A percentile compares a stretch with the other conserved stretches of the same genome.
Conservation (phyloP, 2,888 invertebrate genomes). For the Troilus luridus region DNA sequence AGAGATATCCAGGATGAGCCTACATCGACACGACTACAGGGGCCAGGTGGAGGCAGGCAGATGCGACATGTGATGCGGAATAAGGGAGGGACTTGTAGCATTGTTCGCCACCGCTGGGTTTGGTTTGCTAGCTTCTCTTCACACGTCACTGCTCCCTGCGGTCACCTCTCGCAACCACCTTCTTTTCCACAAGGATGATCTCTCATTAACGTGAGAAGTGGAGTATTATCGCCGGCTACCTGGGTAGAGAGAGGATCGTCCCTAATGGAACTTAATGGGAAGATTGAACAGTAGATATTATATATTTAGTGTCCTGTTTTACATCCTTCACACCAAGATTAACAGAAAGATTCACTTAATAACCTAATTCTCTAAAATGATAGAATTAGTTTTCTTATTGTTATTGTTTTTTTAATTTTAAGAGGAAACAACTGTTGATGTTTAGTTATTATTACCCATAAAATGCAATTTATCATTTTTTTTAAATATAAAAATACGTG, state of each 20-base stretch:
- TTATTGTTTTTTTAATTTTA: too few species aligned
- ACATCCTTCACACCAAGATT: too few species aligned
- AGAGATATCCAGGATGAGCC: neutral
- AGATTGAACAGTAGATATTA: too few species aligned
- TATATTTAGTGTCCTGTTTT: too few species aligned
- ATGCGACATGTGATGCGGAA: conserved; percentile 53
- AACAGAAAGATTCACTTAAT: too few species aligned
- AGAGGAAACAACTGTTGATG: too few species aligned
- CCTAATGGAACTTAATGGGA: neutral
- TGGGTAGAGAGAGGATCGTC: neutral
- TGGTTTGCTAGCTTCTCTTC: conserved; percentile 6
- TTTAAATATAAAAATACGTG: too few species aligned
- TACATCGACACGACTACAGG: neutral
- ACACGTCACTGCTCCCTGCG: neutral
- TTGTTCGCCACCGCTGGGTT: neutral
- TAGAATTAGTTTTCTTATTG: too few species aligned
- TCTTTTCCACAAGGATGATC: conserved; percentile 20
- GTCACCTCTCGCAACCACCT: conserved; percentile 8
- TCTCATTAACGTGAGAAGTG: neutral
- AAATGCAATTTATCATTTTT: too few species aligned
- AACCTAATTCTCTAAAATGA: too few species aligned
- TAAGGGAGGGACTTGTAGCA: conserved; percentile 24
- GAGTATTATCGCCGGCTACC: neutral
- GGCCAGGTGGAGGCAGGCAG: conserved; percentile 4
- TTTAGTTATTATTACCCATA: too few species aligned